Evolutionary conservation across 2,113 vertebrate species (phyloP), one percentile per base, ranked within the genome.

Genomic region (Erinaceus europaeus): DNA sequence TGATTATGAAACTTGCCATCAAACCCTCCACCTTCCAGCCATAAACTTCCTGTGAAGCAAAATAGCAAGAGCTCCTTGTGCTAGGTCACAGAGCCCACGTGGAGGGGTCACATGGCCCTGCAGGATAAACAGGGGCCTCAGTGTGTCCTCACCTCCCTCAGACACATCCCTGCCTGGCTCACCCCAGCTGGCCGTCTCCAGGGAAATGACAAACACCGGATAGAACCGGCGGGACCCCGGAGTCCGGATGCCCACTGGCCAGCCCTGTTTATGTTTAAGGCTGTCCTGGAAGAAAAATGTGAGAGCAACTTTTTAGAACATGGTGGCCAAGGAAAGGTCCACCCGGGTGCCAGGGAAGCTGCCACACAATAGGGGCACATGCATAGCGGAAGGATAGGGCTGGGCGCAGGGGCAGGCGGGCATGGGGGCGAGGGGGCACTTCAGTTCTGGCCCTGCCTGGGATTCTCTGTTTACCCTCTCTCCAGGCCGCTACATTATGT

Each of bases 371-470:
- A n/a, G 94, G 91, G 78, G 81, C 78, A 21, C 5, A 0, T 0
- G 52, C 21, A 17, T 75, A 74, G 89, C 25, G 93, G 97, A 97
- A 97, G 95, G 97, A 93, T 64, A 95, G 95, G 95, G 94, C 86
- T 84, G 92, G 0, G 93, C 89, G 94, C 85, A 5, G 4, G 52
- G 21, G 80, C 59, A 3, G 29, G 89, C 92, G 55, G 48, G 25
- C 42, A 40, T 23, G 40, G 92, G 77, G 23, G 59, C 27, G 75
- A 17, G 13, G 21, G 11, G 36, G 77, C 55, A 15, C 64, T 42
- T 15, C 0, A n/a, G 29, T 44, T 53, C 57, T 7, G 1, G 32
- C 74, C 75, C 83, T 27, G 12, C 0, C 57, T 0, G 0, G 36
- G 15, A 57, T 23, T 13, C 18, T 0, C 25, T 9, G 5, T 0